Conservation (phyloP, 2,888 invertebrate species). For the Theretra japonica region DNA sequence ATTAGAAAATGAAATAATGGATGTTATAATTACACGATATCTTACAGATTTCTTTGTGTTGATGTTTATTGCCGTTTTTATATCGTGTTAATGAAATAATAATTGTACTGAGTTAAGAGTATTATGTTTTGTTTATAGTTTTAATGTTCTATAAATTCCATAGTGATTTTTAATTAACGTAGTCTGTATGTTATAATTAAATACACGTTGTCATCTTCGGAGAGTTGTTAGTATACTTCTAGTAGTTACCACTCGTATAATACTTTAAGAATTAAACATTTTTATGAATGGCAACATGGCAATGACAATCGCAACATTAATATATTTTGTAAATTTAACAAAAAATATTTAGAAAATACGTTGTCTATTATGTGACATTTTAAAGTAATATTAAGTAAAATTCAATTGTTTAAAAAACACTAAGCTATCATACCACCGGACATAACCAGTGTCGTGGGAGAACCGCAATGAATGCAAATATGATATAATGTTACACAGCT, state of each 20-base stretch:
- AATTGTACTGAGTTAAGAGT: background rate
- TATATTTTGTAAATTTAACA: no score
- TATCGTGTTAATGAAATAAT: slow-evolving; percentile 4
- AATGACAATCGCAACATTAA: no score
- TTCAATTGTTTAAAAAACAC: slow-evolving; percentile 7
- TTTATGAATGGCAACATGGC: no score
- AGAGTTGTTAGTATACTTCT: no score
- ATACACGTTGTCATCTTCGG: no score
- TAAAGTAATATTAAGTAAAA: slow-evolving; percentile 7
- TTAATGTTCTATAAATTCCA: background rate
- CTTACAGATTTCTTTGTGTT: background rate
- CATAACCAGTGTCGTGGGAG: background rate
- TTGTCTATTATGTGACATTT: background rate
- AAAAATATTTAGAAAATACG: no score
- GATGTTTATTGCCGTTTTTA: slow-evolving; percentile 3
- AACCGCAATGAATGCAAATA: background rate
- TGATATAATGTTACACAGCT: slow-evolving; percentile 10
- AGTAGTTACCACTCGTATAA: no score
- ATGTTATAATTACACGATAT: background rate
- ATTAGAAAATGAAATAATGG: background rate
- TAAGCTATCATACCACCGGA: background rate
- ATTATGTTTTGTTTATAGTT: background rate
- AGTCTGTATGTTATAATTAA: background rate
- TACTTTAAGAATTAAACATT: no score
- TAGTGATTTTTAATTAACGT: background rate